Percentiles rank a stretch among this genome's conserved stretches.
Conservation (phyloP, 2,113 vertebrate genomes). For the Gorsachius goisagi region DNA sequence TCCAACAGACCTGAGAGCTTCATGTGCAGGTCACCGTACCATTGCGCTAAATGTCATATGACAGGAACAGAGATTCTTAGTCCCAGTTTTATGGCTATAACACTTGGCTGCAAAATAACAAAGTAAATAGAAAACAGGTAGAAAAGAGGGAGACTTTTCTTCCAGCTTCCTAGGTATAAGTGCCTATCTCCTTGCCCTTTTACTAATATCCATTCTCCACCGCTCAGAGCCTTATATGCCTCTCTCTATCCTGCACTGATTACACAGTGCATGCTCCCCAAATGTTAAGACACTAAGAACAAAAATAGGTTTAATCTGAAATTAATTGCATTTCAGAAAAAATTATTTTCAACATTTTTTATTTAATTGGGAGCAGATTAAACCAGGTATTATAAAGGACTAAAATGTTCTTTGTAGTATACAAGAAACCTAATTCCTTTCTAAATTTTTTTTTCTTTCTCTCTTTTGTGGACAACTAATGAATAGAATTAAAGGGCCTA, state of each 20-base stretch:
- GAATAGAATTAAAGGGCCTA: slow-evolving; percentile 18
- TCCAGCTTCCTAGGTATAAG: background rate
- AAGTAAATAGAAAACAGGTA: background rate
- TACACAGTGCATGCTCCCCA: background rate
- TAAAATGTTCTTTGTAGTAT: background rate
- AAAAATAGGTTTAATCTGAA: slow-evolving; percentile 17
- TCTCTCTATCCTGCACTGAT: background rate
- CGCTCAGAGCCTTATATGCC: background rate
- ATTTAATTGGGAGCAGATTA: slow-evolving; percentile 29
- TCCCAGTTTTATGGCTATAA: background rate
- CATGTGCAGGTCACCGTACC: background rate
- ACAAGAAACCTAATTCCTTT: background rate
- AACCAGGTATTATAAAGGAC: background rate
- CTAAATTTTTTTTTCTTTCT: background rate
- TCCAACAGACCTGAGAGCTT: background rate
- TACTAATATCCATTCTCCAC: background rate
- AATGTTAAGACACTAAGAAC: background rate
- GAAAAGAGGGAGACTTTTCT: background rate
- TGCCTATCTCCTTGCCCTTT: background rate
- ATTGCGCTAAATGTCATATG: fast-evolving
- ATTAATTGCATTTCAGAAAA: slow-evolving; percentile 51
- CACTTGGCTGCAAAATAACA: background rate
- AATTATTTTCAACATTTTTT: background rate
- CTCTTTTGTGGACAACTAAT: background rate
- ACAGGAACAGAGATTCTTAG: background rate